Conservation (phyloP, 1,140 invertebrate genomes). For the Drosophila micromelanica region DNA sequence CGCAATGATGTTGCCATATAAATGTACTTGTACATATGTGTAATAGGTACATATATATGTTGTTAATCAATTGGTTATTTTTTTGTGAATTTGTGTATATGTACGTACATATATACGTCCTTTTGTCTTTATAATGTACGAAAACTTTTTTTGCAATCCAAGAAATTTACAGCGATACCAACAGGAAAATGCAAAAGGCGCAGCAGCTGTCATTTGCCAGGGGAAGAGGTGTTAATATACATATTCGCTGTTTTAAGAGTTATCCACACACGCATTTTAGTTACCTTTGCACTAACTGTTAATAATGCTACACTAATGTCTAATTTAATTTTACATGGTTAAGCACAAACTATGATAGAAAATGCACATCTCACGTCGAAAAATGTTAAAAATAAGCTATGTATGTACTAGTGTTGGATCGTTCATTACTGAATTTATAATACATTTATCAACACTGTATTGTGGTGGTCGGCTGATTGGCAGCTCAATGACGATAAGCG, state of each 20-base stretch:
- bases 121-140: conserved; percentile 19
- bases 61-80: conserved; percentile 11
- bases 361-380: conserved; percentile 77
- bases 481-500: neutral
- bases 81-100: conserved; percentile 7
- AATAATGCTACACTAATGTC: conserved; percentile 71
- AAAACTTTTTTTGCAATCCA: conserved; percentile 11
- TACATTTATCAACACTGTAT: conserved; percentile 26
- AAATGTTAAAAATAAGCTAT: conserved; percentile 76
- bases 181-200: conserved; percentile 44
- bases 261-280: conserved; percentile 12
- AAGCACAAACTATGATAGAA: conserved; percentile 79
- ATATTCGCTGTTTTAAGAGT: conserved; percentile 19
- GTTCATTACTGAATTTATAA: conserved; percentile 25
- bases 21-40: conserved; percentile 55
- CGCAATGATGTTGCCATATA: conserved; percentile 72
- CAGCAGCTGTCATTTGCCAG: conserved; percentile 52
- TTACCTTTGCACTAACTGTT: conserved; percentile 78
- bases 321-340: conserved; percentile 78
- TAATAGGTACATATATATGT: conserved; percentile 34
- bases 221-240: conserved; percentile 34
- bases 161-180: conserved; percentile 26
- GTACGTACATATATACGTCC: conserved; percentile 3
- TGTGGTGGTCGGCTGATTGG: conserved; percentile 20
- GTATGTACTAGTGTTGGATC: conserved; percentile 58